Conservation (phyloP, 2,113 vertebrate species). For the Tricholaema leucomelas region DNA sequence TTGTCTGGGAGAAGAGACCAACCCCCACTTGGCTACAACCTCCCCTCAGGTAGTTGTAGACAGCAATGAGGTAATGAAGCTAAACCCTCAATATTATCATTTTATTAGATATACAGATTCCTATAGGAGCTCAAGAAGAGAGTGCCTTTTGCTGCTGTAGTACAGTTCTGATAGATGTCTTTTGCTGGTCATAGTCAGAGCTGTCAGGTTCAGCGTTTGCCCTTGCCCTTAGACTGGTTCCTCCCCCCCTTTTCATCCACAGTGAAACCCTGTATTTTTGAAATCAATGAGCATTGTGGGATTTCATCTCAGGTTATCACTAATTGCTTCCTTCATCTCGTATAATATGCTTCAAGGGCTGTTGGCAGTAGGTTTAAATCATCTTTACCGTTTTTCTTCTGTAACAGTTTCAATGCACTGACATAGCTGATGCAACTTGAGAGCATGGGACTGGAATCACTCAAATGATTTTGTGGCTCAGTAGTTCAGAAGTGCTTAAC, state of each 20-base stretch:
- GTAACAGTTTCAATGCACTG: neutral
- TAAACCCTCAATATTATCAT: neutral
- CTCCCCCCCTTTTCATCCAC: neutral
- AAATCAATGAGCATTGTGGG: neutral
- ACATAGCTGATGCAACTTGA: neutral
- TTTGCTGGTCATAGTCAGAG: neutral
- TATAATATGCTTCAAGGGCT: neutral
- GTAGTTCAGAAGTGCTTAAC: neutral
- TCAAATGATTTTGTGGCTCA: neutral
- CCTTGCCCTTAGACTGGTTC: neutral
- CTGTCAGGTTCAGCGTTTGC: neutral
- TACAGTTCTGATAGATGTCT: neutral
- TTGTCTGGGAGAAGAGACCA: no score
- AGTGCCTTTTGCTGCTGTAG: neutral
- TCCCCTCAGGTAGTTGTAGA: no score
- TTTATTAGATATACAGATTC: neutral
- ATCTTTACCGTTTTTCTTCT: neutral
- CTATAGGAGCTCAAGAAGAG: neutral
- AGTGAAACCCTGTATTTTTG: neutral
- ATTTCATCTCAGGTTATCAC: neutral
- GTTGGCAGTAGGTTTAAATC: neutral
- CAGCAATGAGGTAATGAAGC: no score
- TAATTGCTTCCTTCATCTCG: neutral
- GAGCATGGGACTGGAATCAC: neutral
- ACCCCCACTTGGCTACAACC: no score